Base-by-base conservation (phyloP, 2,113 vertebrate genomes). In the Camelus dromedarius region DNA sequence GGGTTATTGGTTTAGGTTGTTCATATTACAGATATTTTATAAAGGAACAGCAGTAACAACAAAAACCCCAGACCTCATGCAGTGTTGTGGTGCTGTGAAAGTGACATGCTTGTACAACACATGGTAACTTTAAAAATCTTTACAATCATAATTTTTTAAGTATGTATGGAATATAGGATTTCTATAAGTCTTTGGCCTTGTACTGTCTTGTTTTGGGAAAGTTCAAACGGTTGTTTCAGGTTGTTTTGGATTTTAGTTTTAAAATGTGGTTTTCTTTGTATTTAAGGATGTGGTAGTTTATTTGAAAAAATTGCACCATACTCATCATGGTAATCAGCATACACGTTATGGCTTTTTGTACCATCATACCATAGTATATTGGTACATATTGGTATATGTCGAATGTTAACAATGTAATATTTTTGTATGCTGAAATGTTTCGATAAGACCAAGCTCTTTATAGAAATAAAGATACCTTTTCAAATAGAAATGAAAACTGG, bases 281-380 rank as follows among this genome's bases (percentile, higher is more conserved):
- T 88, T 46, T 94, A 97, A 97, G 93, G 93, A 72, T 84, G 95
- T 96, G 66, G 97, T 96, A 95, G 84, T 98, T 97, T 98, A 97
- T 97, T 97, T 97, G 81, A 70, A 89, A 97, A 98, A 98, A 96
- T 80, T 97, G 95, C 95, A 94, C 87, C 92, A 94, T 90, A 97
- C 85, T 94, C 64, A 93, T 96, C 69, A 94, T 15, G 56, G n/a
- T 89, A 32, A 62, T 93, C 13, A 26, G 93, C 89, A 96, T 95
- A 97, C 77, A 96, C 48, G 82, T 97, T 97, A 97, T 89, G 95
- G 97, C 90, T 42, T 42, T 42, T 42, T 42, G 5, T 42, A 42
- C 38, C 38, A 42, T 42, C 38, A 42, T 42, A 42, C 38, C 38
- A 42, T 42, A 42, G 38, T 42, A 42, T 42, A 42, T 42, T 42